phyloP scores from a whole-genome alignment of 2,797 vertebrate species.

The Ctenochaetus hawaiiensis region DNA sequence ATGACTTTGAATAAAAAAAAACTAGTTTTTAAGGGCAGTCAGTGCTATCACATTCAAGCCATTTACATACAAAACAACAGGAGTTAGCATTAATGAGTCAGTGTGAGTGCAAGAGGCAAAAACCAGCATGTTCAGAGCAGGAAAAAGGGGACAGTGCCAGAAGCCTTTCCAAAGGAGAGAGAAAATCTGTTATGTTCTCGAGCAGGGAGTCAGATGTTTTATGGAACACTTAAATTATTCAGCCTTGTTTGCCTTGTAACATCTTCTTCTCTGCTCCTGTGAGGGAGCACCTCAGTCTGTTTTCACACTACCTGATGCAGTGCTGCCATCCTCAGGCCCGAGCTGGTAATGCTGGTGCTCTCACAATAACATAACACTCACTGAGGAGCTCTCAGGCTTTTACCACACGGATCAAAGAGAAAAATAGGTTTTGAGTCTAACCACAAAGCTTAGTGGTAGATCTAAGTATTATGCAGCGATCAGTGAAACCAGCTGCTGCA shows the following conservation, averaged over 20 bases:
- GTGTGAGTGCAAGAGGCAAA: conserved; percentile 18
- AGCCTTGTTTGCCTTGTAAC: conserved; percentile 49
- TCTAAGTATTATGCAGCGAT: background rate
- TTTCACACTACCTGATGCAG: background rate
- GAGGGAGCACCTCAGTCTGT: conserved; percentile 3
- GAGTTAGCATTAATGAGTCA: conserved; percentile 18
- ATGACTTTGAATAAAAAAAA: background rate
- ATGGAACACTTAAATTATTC: conserved; percentile 69
- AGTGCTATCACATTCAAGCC: background rate
- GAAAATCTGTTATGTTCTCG: conserved; percentile 29
- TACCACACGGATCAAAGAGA: background rate
- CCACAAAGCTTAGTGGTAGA: background rate
- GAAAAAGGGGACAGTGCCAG: conserved; percentile 17
- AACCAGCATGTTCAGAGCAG: conserved; percentile 9
- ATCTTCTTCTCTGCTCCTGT: conserved; percentile 34
- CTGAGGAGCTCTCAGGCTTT: background rate
- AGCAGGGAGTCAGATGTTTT: conserved; percentile 59
- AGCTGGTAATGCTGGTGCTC: conserved; percentile 17
- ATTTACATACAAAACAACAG: background rate
- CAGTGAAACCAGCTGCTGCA: background rate
- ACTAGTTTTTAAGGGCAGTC: background rate
- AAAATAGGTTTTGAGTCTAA: background rate
- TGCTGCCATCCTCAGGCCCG: conserved; percentile 68
- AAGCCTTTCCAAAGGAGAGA: conserved; percentile 14
- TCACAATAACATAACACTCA: background rate